Evolutionary conservation across 2,888 invertebrate genomes (phyloP), one percentile per base, ranked within the genome.

Genomic region (Therioaphis trifolii): DNA sequence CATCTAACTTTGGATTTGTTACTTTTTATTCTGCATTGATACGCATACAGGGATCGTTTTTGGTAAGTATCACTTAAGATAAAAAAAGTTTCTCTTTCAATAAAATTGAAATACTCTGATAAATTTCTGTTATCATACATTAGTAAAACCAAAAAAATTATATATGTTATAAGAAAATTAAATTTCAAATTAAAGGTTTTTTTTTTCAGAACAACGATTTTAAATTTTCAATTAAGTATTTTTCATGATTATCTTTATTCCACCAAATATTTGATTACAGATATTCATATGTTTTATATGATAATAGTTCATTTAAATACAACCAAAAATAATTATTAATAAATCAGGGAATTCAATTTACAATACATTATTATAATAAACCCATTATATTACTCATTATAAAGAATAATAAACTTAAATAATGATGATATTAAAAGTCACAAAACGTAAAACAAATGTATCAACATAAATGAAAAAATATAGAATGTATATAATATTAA

Each of bases 1-100:
- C 74, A 29, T 74, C 40, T 82, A 80, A 80, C 35, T 35, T 35
- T 43, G n/a, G 21, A 49, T 71, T 82, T 82, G 46, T 74, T 72
- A 15, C 63, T 63, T 82, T 82, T 72, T 72, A 68, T 82, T 72
- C n/a, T 74, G 49, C 49, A 72, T 52, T 74, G 71, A 49, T 61
- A 80, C 61, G 61, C 80, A 46, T 14, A 63, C 82, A 82, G 82
- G 82, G 82, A 82, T 52, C 82, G 82, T 40, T 82, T 82, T 82
- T 82, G 82, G 82, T 82, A 63, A 82, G 82, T 82, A 82, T 74
- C 2, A 11, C 61, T 49, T 63, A 12, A 27, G 0, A 74, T 74
- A 74, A 63, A 74, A 9, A 63, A 29, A 80, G 29, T 24, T 82
- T 72, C 7, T n/a, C 18, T n/a, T n/a, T n/a, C n/a, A n/a, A n/a